Base-by-base conservation (phyloP, 2,113 vertebrate species). In the Nerophis lumbriciformis region DNA sequence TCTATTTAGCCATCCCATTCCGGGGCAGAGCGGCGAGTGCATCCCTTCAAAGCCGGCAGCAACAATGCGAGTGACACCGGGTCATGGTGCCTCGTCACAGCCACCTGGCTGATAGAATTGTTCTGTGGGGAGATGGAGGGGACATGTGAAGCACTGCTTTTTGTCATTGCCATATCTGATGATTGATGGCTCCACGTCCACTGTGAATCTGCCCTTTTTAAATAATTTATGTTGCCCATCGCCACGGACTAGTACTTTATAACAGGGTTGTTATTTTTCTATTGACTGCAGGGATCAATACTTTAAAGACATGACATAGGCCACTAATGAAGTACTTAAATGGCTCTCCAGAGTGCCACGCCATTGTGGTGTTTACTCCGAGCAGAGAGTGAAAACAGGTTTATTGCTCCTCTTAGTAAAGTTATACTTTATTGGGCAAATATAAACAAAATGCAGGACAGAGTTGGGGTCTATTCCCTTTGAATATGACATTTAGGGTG, bases 201-300 rank as follows among this genome's bases (percentile, higher is more conserved):
- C 93, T 94, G 92, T 90, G 93, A 93, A 93, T 92, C 92, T 98
- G 95, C 93, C 96, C 96, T 99, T 99, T 98, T 97, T 99, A 95
- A 99, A 99, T 99, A 99, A 99, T 99, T 94, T 94, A 99, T 97
- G 92, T 95, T 91, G 93, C 93, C 87, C 94, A 94, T 94, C 88
- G 93, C 95, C 92, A 90, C 91, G 93, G 94, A 90, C 86, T 91
- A 95, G 93, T 92, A 94, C 93, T 94, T 96, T 97, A 96, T 95
- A 97, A 94, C 94, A 85, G 88, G 91, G 91, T 93, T 94, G 93
- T 95, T 97, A 96, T 97, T 96, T 98, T 97, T 94, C 94, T 92
- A 94, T 95, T 94, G 95, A 93, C 94, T 92, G 90, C 77, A 90
- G 89, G 88, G 88, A 95, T 94, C 91, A 92, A 93, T 93, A 94